Evolutionary conservation across 2,797 vertebrate species (phyloP).

Genomic region (Trichosurus vulpecula): DNA sequence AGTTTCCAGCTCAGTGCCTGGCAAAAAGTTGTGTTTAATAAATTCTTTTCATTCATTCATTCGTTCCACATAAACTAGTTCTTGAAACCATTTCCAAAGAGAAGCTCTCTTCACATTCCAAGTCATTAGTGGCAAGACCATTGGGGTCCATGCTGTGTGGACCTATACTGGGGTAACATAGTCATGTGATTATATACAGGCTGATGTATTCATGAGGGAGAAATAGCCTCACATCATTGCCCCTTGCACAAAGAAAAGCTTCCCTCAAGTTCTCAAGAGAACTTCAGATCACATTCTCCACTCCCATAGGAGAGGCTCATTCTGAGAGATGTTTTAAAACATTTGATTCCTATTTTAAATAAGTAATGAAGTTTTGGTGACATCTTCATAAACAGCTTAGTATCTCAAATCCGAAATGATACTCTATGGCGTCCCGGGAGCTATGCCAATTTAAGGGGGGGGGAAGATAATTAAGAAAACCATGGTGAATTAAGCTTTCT

Average conservation of each 20-base stretch:
- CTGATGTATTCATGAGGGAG: not conserved
- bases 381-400: conserved; percentile 11
- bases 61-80: not conserved
- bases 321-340: not conserved
- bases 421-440: conserved; percentile 51
- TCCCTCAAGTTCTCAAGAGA: not conserved
- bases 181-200: not conserved
- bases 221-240: not conserved
- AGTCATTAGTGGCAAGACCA: not conserved
- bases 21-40: not conserved
- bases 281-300: not conserved
- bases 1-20: not conserved
- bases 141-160: not conserved
- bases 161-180: not conserved
- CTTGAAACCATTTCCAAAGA: not conserved
- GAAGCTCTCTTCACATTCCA: not conserved
- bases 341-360: conserved; percentile 67
- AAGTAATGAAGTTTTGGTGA: conserved; percentile 43
- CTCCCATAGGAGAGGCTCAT: not conserved
- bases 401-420: conserved; percentile 25
- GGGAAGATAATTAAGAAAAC: conserved; percentile 65
- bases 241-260: not conserved
- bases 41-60: not conserved
- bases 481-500: conserved; percentile 72
- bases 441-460: conserved; percentile 44